Evolutionary conservation across 2,888 invertebrate genomes (phyloP), one percentile per base, ranked within the genome.

Genomic region (Polymixis lichenea): DNA sequence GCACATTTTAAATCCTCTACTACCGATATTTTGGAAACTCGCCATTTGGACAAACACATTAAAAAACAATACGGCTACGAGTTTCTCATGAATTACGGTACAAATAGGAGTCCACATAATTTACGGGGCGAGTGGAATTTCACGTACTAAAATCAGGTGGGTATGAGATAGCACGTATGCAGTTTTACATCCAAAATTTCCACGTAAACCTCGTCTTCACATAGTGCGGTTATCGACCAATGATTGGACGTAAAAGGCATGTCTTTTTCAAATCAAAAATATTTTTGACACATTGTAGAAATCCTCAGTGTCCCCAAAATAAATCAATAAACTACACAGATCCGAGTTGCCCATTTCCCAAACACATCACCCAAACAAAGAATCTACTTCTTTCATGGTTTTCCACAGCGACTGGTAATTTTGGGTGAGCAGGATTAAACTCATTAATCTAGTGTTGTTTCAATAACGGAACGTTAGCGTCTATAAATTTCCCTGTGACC

Each of bases 371-470:
- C 0, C 15, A n/a, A 65, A 72, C 38, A 64, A 76, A 75, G 28
- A 81, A 72, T 62, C n/a, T 32, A 64, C 28, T 64, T 74, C 38
- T 38, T 81, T 69, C 65, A 65, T 53, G 72, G 84, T 76, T 69
- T 58, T 72, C 70, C 73, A 43, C 43, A 65, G 79, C 78, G 80
- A 77, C 80, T 88, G 79, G 82, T 83, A 89, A 88, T 86, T 88
- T 87, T 71, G 82, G 78, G 80, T 64, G 83, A 56, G 72, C 75
- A 82, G 86, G 89, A 91, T 90, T 89, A 91, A 93, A 92, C 90
- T 91, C 93, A 93, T 93, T 93, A 92, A 92, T 93, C 91, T 86
- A 83, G 88, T 86, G 88, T 90, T 89, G 91, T 90, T 91, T 90
- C 92, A 91, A 93, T 92, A 92, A 91, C 89, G 88, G 84, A 80